Base-by-base conservation (phyloP, 2,113 vertebrate genomes). In the Rhizomys pruinosus region DNA sequence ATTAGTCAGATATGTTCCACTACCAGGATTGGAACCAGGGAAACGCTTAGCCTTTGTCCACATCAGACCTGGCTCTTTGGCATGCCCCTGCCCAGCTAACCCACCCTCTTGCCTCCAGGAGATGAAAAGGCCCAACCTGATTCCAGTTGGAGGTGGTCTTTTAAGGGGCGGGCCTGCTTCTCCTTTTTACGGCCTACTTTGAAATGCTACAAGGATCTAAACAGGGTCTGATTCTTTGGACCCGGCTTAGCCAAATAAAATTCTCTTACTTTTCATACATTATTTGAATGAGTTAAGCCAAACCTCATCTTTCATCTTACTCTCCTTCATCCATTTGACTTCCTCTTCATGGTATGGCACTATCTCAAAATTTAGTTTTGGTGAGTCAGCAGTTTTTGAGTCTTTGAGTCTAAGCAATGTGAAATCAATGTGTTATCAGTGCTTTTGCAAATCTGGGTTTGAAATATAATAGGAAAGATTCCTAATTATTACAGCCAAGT, bases 1-100 rank as follows among this genome's bases (percentile, higher is more conserved):
- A 69, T 91, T 57, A 79, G 64, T 96, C 57, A 88, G 93, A 37
- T n/a, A 88, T 77, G 8, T 82, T 91, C 66, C 42, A 71, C 77
- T 44, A 47, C 88, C 44, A 76, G 39, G 22, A 13, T 23, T 81
- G 17, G 47, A 88, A 4, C 25, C 27, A 76, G 72, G 55, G 78
- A 52, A 76, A 66, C 10, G 74, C 92, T 90, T 19, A 80, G 55
- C 5, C 7, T 8, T 1, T 96, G 6, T 61, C 4, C 11, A 78
- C 6, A 55, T 76, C 57, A 84, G 52, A 82, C 17, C 59, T 59
- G 23, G 15, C 19, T 91, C n/a, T 23, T 59, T 17, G 84, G 7
- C 29, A 11, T 68, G 69, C 9, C 3, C 0, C 77, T 10, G 77
- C 73, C 88, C 77, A 57, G 42, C 13, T 89, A 22, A 74, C 19